phyloP scores from a whole-genome alignment of 2,888 invertebrate genomes.

The Caenorhabditis doughertyi region DNA sequence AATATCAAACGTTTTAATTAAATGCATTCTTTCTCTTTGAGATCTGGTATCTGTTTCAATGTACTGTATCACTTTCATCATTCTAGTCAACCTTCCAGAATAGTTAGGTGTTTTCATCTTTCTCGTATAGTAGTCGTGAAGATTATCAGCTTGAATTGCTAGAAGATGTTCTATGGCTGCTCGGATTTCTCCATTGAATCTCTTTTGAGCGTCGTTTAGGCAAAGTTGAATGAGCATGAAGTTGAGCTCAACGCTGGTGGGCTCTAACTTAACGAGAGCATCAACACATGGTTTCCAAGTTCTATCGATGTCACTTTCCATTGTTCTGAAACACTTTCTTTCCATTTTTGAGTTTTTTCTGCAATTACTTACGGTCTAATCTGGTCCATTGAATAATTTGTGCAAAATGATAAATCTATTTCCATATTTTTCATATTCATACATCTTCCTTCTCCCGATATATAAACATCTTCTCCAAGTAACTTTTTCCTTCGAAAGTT shows the following conservation, averaged over 20 bases:
- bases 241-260: conserved; percentile 28
- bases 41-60: conserved; percentile 12
- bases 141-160: conserved; percentile 14
- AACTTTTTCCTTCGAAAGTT: background rate
- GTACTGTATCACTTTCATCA: conserved; percentile 34
- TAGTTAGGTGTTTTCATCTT: conserved; percentile 14
- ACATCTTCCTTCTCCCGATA: conserved; percentile 1
- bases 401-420: conserved; percentile 5
- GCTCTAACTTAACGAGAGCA: conserved; percentile 13
- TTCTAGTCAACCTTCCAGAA: conserved; percentile 13
- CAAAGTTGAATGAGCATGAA: conserved; percentile 42
- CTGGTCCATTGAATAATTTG: conserved; percentile 34
- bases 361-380: conserved; percentile 2
- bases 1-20: conserved; percentile 9
- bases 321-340: too few species aligned
- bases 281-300: background rate
- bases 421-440: conserved; percentile 16
- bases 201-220: conserved; percentile 19
- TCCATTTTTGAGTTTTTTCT: too few species aligned
- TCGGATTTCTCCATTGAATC: background rate
- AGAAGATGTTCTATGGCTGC: conserved; percentile 6
- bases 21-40: conserved; percentile 10
- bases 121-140: conserved; percentile 25
- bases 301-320: background rate
- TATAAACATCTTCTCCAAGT: background rate